Percentiles rank a stretch among this genome's conserved stretches.
These are phyloP conservation scores for Drosophila atripex DNA, from an alignment of 2,888 invertebrate genomes.

Conservation along the genomic window DNA sequence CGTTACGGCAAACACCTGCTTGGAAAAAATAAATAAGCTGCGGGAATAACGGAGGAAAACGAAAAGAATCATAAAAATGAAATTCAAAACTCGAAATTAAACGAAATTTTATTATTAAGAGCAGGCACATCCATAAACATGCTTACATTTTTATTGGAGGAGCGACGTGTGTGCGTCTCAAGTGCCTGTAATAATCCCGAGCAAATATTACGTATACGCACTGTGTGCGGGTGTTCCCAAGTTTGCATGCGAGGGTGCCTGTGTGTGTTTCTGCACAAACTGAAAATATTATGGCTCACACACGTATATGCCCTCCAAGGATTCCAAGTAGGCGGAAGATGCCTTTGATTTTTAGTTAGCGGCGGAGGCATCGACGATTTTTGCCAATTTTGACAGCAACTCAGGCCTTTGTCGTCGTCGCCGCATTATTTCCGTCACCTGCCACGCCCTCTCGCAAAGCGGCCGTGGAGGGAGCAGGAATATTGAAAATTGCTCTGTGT, in stretches of 20 bases:
- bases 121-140: slow-evolving; percentile 35
- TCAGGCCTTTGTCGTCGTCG: slow-evolving; percentile 42
- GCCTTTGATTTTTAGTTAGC: slow-evolving; percentile 75
- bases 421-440: slow-evolving; percentile 75
- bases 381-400: slow-evolving; percentile 74
- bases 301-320: slow-evolving; percentile 40
- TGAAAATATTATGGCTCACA: slow-evolving; percentile 65
- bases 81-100: slow-evolving; percentile 68
- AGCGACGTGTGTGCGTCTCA: slow-evolving; percentile 59
- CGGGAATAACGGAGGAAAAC: background rate
- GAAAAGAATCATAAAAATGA: slow-evolving; percentile 49
- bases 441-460: slow-evolving; percentile 56
- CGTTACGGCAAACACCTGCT: slow-evolving; percentile 51
- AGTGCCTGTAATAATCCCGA: slow-evolving; percentile 67
- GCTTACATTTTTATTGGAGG: slow-evolving; percentile 42
- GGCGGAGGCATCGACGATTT: slow-evolving; percentile 64
- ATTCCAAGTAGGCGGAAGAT: slow-evolving; percentile 33
- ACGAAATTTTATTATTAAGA: slow-evolving; percentile 69
- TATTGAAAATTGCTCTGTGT: slow-evolving; percentile 65
- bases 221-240: slow-evolving; percentile 39
- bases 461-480: slow-evolving; percentile 41
- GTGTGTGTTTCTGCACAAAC: slow-evolving; percentile 36
- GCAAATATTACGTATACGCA: slow-evolving; percentile 70
- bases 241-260: slow-evolving; percentile 19
- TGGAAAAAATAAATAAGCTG: slow-evolving; percentile 44